Conservation (phyloP, 2,797 vertebrate genomes). For the Discoglossus pictus region DNA sequence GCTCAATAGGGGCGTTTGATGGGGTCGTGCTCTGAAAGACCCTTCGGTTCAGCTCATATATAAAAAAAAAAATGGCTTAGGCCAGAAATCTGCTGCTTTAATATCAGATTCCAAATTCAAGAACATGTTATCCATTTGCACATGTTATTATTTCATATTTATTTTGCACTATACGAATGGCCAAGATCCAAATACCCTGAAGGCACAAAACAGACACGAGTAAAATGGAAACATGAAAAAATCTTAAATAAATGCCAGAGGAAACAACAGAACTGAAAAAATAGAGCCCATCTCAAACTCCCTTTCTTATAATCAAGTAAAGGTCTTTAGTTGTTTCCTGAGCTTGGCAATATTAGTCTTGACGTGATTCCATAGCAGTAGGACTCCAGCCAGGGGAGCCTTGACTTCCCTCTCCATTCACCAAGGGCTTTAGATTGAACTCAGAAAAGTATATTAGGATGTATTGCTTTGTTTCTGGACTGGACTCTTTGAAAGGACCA, state of each 20-base stretch:
- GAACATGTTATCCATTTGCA: slow-evolving; percentile 29
- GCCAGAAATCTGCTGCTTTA: slow-evolving; percentile 12
- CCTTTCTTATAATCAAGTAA: slow-evolving; percentile 13
- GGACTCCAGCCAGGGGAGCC: background rate
- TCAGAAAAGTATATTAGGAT: too few species aligned
- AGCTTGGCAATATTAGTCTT: slow-evolving; percentile 1
- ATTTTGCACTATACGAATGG: slow-evolving; percentile 26
- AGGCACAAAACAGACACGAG: slow-evolving; percentile 18
- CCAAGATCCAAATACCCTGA: slow-evolving; percentile 24
- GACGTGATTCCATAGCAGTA: background rate
- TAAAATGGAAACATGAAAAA: slow-evolving; percentile 32
- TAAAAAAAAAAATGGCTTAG: slow-evolving; percentile 10
- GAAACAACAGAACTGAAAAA: slow-evolving; percentile 4
- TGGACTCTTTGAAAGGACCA: too few species aligned
- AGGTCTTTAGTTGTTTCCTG: slow-evolving; percentile 10
- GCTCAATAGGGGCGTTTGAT: slow-evolving; percentile 1
- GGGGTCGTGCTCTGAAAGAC: slow-evolving; percentile 45
- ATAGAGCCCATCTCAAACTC: slow-evolving; percentile 1
- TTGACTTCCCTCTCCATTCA: slow-evolving; percentile 4
- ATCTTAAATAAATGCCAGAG: slow-evolving; percentile 10
- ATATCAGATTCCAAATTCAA: slow-evolving; percentile 15
- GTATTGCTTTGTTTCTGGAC: too few species aligned
- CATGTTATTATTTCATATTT: slow-evolving; percentile 26
- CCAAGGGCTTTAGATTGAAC: background rate
- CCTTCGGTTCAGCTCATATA: slow-evolving; percentile 12